Evolutionary conservation across 2,113 vertebrate genomes (phyloP), one percentile per base, ranked within the genome.

Genomic region (Patagioenas fasciata): DNA sequence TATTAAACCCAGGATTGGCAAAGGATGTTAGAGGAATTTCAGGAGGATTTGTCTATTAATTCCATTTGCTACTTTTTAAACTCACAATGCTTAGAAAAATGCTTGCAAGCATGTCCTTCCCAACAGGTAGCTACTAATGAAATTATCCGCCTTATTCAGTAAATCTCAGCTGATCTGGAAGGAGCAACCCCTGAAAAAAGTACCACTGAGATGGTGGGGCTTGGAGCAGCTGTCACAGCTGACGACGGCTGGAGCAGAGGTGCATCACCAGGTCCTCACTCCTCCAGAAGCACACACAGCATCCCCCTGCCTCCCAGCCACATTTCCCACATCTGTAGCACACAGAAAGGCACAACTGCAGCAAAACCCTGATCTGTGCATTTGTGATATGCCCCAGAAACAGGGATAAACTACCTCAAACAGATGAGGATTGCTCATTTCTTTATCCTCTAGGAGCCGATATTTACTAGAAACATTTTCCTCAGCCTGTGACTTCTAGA

Each of bases 41-140:
- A 65, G 70, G 57, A 85, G 91, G 89, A 96, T 92, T 95, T 95
- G 91, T 88, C 48, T 91, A 67, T 94, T 95, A 95, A 94, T 96
- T 95, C 91, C 93, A 70, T 87, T 79, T 6, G 23, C 53, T 89
- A 69, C 57, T 86, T 92, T 90, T 93, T 74, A 91, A 95, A 95
- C 48, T 86, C 80, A 69, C 60, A 3, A 3, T 42, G 53, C 89
- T 64, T 84, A 91, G 69, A 67, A 86, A 96, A 93, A 91, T 44
- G 40, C 74, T 87, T 87, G 58, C 75, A 92, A 23, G 15, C 60
- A 8, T 74, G 83, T 95, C 77, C 70, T 77, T 77, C 65, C 48
- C 80, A 92, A 91, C 81, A 91, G 86, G 83, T 93, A 91, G 66
- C 86, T 26, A 34, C 87, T 91, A 93, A 94, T 82, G 66, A 95